Evolutionary conservation across 2,888 invertebrate genomes (phyloP), one percentile per base, ranked within the genome.

Genomic region (Acleris cristana): DNA sequence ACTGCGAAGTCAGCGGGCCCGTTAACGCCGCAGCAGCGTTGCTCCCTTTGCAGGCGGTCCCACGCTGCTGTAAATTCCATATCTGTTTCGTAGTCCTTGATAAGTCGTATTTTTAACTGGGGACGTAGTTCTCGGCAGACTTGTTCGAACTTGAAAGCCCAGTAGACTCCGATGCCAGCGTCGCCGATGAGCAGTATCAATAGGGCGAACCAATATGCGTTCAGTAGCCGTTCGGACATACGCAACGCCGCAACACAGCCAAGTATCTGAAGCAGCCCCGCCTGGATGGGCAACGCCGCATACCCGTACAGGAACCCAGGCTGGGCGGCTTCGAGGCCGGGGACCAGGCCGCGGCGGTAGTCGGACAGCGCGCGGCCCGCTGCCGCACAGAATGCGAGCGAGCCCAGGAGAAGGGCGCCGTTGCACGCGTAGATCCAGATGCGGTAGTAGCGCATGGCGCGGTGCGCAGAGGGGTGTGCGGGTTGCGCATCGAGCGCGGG

Each of bases 341-440:
- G 96, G 69, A 97, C 94, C 66, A 97, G 93, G 72, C 95, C 88
- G 77, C 96, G 94, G 69, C 96, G 93, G 80, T 96, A 96, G 88
- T 96, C 96, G 69, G 95, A 93, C 66, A 96, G 93, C 57, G 95
- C 95, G 80, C 95, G 94, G 64, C 95, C 95, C 74, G 96, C 96
- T 75, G 96, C 96, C 74, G 95, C 95, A 81, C 95, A 95, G 87
- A 97, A 96, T 70, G 96, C 96, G 76, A 97, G 92, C 83, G 97
- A 96, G 85, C 96, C 96, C 79, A 96, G 95, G 89, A 97, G 94
- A 88, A 97, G 94, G 81, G 96, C 97, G 90, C 96, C 95, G 94
- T 97, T 97, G 95, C 97, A 97, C 88, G 97, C 96, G 94, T 97
- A 97, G 88, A 97, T 97, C 97, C 97, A 97, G 89, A 97, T 95